phyloP scores from a whole-genome alignment of 2,113 vertebrate species.

The Oncorhynchus nerka region DNA sequence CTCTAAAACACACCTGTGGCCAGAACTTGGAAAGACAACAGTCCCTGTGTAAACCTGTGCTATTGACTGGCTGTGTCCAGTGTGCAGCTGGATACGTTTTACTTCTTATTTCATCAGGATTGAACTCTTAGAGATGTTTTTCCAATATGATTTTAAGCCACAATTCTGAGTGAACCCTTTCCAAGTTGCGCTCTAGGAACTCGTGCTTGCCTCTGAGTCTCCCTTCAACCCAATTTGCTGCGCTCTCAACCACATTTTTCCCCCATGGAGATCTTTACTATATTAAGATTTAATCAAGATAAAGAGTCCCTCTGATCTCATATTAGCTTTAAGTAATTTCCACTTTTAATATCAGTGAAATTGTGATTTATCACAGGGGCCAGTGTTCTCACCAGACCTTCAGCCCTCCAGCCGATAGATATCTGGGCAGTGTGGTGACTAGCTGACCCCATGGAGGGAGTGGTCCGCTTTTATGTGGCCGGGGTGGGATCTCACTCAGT shows the following conservation, averaged over 20 bases:
- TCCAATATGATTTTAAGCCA: not conserved
- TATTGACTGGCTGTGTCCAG: conserved; percentile 19
- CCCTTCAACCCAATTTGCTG: not conserved
- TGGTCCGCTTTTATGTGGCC: not conserved
- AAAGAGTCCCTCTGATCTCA: conserved; percentile 38
- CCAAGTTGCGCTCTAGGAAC: conserved; percentile 1
- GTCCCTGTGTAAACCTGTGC: conserved; percentile 15
- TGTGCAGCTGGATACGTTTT: conserved; percentile 21
- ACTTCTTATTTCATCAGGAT: conserved; percentile 28
- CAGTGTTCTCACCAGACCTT: not conserved
- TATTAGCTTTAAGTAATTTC: conserved; percentile 29
- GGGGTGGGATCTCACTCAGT: not conserved
- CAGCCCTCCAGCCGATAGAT: not conserved
- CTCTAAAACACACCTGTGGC: conserved; percentile 40
- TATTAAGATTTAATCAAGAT: conserved; percentile 51
- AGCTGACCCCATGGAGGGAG: not conserved
- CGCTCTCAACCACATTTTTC: conserved; percentile 16
- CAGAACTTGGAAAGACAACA: conserved; percentile 10
- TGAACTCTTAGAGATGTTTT: conserved; percentile 33
- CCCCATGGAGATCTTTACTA: conserved; percentile 13
- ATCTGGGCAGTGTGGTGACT: not conserved
- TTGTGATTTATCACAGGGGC: not conserved
- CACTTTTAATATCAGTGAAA: conserved; percentile 10
- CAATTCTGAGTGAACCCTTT: conserved; percentile 9
- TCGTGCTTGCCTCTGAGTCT: conserved; percentile 5